Percentiles rank a stretch among this genome's conserved stretches.
Conservation (phyloP, 1,140 invertebrate genomes). For the Plodia interpunctella region DNA sequence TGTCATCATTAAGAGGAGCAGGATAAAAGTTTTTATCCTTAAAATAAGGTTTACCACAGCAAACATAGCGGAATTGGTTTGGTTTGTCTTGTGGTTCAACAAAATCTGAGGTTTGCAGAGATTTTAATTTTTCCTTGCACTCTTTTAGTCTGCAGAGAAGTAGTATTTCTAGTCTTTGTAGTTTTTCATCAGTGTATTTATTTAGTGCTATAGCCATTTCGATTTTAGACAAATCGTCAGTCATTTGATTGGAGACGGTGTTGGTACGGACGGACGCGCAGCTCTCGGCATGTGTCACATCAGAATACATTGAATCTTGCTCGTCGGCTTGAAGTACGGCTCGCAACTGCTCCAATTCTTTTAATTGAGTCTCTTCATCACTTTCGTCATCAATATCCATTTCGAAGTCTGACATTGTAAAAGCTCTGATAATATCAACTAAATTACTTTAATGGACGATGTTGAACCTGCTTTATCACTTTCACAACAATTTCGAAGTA, state of each 20-base stretch:
- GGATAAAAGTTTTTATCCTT: slow-evolving; percentile 49
- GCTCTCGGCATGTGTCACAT: not conserved
- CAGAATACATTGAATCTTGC: not conserved
- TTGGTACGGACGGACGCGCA: slow-evolving; percentile 9
- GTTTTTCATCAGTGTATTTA: slow-evolving; percentile 51
- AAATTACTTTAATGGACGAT: not conserved
- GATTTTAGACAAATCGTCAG: slow-evolving; percentile 35
- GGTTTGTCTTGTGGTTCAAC: slow-evolving; percentile 21
- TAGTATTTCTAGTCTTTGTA: slow-evolving; percentile 41
- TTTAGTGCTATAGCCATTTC: slow-evolving; percentile 46
- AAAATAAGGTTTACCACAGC: slow-evolving; percentile 61
- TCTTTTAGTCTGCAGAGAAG: slow-evolving; percentile 37
- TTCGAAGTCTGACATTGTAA: slow-evolving; percentile 32
- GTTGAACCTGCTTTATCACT: too few species aligned
- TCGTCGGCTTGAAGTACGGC: slow-evolving; percentile 37
- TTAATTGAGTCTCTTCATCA: slow-evolving; percentile 40
- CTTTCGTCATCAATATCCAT: slow-evolving; percentile 32
- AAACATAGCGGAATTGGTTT: slow-evolving; percentile 42
- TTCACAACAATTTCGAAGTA: too few species aligned
- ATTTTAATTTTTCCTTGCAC: slow-evolving; percentile 42
- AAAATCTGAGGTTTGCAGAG: slow-evolving; percentile 15
- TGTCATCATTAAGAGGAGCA: slow-evolving; percentile 57
- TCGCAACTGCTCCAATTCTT: slow-evolving; percentile 39
- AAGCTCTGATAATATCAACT: not conserved
- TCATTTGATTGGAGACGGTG: slow-evolving; percentile 10